Evolutionary conservation across 2,888 invertebrate genomes (phyloP).

Genomic region (Agriopis marginaria): DNA sequence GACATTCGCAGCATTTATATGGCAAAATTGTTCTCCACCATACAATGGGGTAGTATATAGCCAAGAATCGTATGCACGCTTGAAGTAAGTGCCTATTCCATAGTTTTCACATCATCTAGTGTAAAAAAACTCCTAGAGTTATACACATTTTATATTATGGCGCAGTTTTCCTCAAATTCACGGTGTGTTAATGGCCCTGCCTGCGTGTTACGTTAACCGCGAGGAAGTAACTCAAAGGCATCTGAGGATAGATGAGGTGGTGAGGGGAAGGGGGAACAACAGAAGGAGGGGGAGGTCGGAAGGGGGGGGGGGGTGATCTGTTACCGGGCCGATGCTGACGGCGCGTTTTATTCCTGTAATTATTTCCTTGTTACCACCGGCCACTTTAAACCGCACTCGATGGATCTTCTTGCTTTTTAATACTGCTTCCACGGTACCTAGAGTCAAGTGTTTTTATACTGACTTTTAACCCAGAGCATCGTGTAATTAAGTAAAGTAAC

Average conservation of each 20-base stretch:
- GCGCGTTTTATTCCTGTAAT: slow-evolving; percentile 24
- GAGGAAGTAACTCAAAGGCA: slow-evolving; percentile 29
- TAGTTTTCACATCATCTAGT: no score
- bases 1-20: no score
- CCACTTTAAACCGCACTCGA: slow-evolving; percentile 9
- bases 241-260: slow-evolving; percentile 29
- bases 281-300: not conserved
- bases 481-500: slow-evolving; percentile 8
- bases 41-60: no score
- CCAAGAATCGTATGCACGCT: no score
- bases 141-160: not conserved
- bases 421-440: not conserved
- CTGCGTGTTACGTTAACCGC: slow-evolving; percentile 28
- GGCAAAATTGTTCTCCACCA: no score
- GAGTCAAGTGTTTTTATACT: not conserved
- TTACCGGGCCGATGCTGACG: slow-evolving; percentile 18
- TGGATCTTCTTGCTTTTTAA: not conserved
- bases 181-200: slow-evolving; percentile 18
- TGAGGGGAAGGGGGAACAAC: not conserved
- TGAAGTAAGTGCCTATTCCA: no score
- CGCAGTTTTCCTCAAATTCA: slow-evolving; percentile 2
- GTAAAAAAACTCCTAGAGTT: not conserved
- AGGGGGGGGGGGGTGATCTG: slow-evolving; percentile 17
- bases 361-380: slow-evolving; percentile 21
- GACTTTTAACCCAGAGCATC: not conserved